Base-by-base conservation (phyloP, 2,888 invertebrate genomes). In the Pollenia angustigena region DNA sequence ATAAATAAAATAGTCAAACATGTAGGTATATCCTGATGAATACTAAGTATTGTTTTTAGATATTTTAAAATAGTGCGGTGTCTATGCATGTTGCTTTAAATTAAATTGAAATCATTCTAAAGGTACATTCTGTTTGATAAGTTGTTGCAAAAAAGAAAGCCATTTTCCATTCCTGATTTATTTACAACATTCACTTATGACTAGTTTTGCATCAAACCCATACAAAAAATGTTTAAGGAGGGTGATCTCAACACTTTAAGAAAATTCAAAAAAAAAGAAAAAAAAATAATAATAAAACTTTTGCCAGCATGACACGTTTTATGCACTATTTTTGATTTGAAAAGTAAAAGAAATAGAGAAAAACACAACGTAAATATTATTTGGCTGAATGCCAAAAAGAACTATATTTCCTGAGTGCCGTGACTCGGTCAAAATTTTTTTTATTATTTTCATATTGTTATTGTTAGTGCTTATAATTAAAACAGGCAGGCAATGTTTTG, bases 381-480 rank as follows among this genome's bases (percentile, higher is more conserved):
- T 85, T 88, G 87, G 88, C 88, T 7, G 10, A 4, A 0, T 18
- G 87, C 88, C 87, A 87, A 46, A 50, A 81, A 66, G 44, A 82
- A 58, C 66, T 79, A 85, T 80, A 88, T 88, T 88, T 88, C 85
- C 87, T 87, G 79, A 85, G 81, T 79, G 79, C 87, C 83, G 83
- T 89, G 89, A 89, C 87, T 88, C 81, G 88, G 88, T 88, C 86
- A 88, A 86, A 60, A 58, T 23, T 81, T 32, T 32, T 32, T 32
- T 32, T 60, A 64, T 85, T 60, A 75, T 56, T 84, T 81, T 69
- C 32, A 14, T 46, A 60, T 75, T 68, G 23, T 12, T 60, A 16
- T 75, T 68, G 23, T 12, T 60, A 16, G 16, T 75, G 11, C 58
- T 60, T 11, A 11, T 64, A 64, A 64, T 75, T 23, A 32, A 44